Conservation (phyloP, 1,140 invertebrate species). For the Maniola jurtina region DNA sequence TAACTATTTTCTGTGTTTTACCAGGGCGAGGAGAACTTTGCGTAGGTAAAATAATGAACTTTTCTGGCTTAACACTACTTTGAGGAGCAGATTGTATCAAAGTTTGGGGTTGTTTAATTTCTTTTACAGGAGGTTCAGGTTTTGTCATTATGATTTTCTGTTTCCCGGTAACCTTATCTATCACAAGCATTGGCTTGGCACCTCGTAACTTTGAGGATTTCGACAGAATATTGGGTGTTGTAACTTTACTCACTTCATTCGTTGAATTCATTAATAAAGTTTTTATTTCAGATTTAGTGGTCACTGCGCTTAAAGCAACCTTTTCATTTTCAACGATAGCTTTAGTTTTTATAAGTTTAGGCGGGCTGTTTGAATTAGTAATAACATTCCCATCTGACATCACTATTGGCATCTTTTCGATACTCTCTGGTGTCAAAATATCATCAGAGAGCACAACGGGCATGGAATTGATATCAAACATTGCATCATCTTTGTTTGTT, state of each 20-base stretch:
- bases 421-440: constrained; percentile 77
- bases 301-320: constrained; percentile 38
- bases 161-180: constrained; percentile 72
- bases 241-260: constrained; percentile 57
- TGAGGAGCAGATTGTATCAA: constrained; percentile 53
- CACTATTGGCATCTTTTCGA: constrained; percentile 84
- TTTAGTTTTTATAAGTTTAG: constrained; percentile 61
- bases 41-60: constrained; percentile 82
- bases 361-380: constrained; percentile 45
- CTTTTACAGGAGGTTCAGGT: constrained; percentile 53
- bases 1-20: constrained; percentile 70
- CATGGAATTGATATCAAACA: constrained; percentile 87
- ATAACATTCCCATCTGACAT: constrained; percentile 79
- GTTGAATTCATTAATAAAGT: constrained; percentile 59
- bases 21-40: constrained; percentile 54
- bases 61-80: constrained; percentile 74
- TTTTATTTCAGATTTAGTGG: constrained; percentile 61
- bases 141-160: constrained; percentile 72
- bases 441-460: constrained; percentile 85
- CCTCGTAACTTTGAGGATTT: constrained; percentile 71
- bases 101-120: constrained; percentile 51
- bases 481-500: constrained; percentile 67
- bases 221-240: constrained; percentile 74
- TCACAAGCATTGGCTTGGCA: constrained; percentile 68
- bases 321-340: constrained; percentile 54